Evolutionary conservation across 2,888 invertebrate genomes (phyloP), one percentile per base, ranked within the genome.

Genomic region (Conops quadrifasciatus): DNA sequence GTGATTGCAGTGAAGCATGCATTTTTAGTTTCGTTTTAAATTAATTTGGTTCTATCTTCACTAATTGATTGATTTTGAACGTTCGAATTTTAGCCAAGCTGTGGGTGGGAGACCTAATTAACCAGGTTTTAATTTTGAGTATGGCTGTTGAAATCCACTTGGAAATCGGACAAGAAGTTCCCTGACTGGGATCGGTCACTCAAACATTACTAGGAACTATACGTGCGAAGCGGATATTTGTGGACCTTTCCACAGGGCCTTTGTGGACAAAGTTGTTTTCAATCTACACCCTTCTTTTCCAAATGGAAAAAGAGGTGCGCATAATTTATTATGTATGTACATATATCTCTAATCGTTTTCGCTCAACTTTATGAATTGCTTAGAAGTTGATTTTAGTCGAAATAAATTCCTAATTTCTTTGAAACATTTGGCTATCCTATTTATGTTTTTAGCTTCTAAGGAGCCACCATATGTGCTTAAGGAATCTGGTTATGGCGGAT

Each of bases 161-260:
- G 82, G 96, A 97, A 88, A 93, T 97, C 85, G 97, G 97, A 76
- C 97, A 98, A 87, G 76, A 90, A 91, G 74, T 85, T 95, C 78
- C 91, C 94, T 81, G 90, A 91, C 68, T 93, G 94, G 84, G 90
- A 91, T 79, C 95, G 96, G 16, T 90, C 91, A 62, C 97, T 94
- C 84, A 98, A 97, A 78, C 98, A 98, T 87, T 97, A 98, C 85
- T 98, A 98, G 98, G 94, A 95, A 86, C 92, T 98, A 69, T 97
- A 93, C 87, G 95, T 98, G 26, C 90, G 94, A 93, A 78, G 91
- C 93, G 76, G 93, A 94, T 82, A 94, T 98, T 79, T n/a, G n/a
- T n/a, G n/a, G n/a, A n/a, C n/a, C n/a, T n/a, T n/a, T n/a, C n/a
- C n/a, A n/a, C n/a, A 92, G 94, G 81, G 90, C 93, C 83, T 98